phyloP scores from a whole-genome alignment of 1,140 invertebrate genomes.

The Sycophaga agraensis region DNA sequence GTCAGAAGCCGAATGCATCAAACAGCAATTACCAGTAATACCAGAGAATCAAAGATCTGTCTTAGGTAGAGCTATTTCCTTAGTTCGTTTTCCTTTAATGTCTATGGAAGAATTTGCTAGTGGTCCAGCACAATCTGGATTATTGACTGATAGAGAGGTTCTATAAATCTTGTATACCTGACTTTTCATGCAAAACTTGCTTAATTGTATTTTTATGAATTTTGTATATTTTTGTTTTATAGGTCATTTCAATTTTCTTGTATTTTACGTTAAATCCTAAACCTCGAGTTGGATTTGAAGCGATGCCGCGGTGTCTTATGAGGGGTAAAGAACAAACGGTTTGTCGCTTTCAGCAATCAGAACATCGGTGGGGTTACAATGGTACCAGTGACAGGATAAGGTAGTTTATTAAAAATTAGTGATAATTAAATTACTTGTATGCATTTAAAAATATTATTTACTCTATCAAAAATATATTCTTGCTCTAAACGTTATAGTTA shows the following conservation, averaged over 20 bases:
- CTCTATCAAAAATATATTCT: too few relatives aligned
- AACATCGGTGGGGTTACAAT: constrained; percentile 85
- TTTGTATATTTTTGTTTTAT: constrained; percentile 23
- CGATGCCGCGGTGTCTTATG: constrained; percentile 78
- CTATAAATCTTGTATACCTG: background rate
- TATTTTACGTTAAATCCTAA: constrained; percentile 80
- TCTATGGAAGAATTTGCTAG: constrained; percentile 84
- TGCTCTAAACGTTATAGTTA: too few relatives aligned
- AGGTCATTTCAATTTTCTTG: constrained; percentile 75
- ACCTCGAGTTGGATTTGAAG: constrained; percentile 71
- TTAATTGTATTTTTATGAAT: constrained; percentile 13
- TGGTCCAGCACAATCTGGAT: constrained; percentile 74
- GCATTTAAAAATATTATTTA: too few relatives aligned
- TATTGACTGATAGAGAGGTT: constrained; percentile 74
- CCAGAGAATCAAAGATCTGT: constrained; percentile 72
- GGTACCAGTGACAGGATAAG: constrained; percentile 83
- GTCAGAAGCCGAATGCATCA: constrained; percentile 77
- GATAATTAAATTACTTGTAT: too few relatives aligned
- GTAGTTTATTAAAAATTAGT: constrained; percentile 56
- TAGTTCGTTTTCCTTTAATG: constrained; percentile 86
- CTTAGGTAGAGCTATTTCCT: constrained; percentile 67
- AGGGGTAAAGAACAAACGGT: constrained; percentile 82
- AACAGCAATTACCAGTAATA: constrained; percentile 67
- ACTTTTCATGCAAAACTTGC: background rate
- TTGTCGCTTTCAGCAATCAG: constrained; percentile 78